Evolutionary conservation across 2,888 invertebrate genomes (phyloP).

Genomic region (Drosophila suboccidentalis): DNA sequence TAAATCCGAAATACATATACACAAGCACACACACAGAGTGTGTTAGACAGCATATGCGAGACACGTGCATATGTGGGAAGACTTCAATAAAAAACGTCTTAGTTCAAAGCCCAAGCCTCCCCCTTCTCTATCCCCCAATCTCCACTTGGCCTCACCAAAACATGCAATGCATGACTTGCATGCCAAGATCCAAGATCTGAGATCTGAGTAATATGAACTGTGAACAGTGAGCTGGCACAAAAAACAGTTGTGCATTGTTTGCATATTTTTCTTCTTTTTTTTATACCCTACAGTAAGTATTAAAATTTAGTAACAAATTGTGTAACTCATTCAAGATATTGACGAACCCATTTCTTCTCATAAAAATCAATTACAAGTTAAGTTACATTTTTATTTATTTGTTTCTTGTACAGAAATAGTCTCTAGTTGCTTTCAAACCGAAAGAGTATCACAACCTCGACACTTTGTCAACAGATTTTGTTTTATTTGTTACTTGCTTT

Average conservation of each 20-base stretch:
- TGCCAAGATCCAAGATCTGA: constrained; percentile 42
- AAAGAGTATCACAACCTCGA: background rate
- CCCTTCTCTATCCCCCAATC: background rate
- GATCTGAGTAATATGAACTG: constrained; percentile 27
- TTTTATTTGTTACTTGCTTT: background rate
- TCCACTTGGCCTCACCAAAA: background rate
- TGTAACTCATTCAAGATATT: background rate
- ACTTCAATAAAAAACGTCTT: constrained; percentile 46
- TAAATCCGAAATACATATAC: constrained; percentile 24
- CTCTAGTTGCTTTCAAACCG: background rate
- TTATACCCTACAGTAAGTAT: background rate
- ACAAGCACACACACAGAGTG: constrained; percentile 19
- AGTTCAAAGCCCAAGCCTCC: background rate
- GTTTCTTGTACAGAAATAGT: background rate
- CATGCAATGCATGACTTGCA: constrained; percentile 55
- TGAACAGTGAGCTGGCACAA: constrained; percentile 28
- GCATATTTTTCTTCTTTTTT: background rate
- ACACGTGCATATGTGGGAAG: constrained; percentile 40
- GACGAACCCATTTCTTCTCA: background rate
- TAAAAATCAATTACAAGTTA: background rate
- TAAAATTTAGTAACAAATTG: background rate
- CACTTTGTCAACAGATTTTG: background rate
- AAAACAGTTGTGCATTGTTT: constrained; percentile 32
- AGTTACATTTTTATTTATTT: background rate
- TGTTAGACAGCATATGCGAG: constrained; percentile 7